Evolutionary conservation across 2,797 vertebrate genomes (phyloP).

Genomic region (Enteromius thamalakanensis): DNA sequence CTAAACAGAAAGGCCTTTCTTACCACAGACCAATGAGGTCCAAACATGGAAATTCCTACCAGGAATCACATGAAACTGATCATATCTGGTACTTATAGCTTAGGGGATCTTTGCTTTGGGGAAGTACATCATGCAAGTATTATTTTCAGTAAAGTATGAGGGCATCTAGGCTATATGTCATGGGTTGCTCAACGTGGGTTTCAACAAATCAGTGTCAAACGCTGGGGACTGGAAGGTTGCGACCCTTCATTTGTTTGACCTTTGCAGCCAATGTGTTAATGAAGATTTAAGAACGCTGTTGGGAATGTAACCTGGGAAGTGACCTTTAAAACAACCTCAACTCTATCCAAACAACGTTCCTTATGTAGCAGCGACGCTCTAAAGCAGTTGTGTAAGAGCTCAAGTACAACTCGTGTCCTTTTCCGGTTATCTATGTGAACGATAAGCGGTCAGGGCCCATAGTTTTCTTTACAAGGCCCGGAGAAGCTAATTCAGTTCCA

Average conservation of each 20-base stretch:
- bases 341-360: neutral
- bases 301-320: neutral
- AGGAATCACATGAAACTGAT: slow-evolving; percentile 36
- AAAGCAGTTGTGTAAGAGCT: neutral
- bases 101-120: neutral
- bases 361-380: too few relatives aligned
- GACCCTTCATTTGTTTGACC: neutral
- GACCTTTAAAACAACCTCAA: neutral
- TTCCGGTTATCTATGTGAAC: neutral
- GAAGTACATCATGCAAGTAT: neutral
- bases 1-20: slow-evolving; percentile 70
- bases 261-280: neutral
- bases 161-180: neutral
- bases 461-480: slow-evolving; percentile 61
- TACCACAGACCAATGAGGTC: slow-evolving; percentile 31
- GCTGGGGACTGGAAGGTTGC: neutral
- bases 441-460: neutral
- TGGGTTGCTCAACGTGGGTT: neutral
- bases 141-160: neutral
- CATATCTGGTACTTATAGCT: neutral
- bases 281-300: neutral
- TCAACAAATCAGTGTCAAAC: neutral
- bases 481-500: slow-evolving; percentile 53
- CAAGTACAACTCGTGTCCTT: neutral
- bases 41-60: slow-evolving; percentile 52